Percentiles rank a stretch among this genome's conserved stretches.
Conservation (phyloP, 2,113 vertebrate genomes). For the Tinamus guttatus region DNA sequence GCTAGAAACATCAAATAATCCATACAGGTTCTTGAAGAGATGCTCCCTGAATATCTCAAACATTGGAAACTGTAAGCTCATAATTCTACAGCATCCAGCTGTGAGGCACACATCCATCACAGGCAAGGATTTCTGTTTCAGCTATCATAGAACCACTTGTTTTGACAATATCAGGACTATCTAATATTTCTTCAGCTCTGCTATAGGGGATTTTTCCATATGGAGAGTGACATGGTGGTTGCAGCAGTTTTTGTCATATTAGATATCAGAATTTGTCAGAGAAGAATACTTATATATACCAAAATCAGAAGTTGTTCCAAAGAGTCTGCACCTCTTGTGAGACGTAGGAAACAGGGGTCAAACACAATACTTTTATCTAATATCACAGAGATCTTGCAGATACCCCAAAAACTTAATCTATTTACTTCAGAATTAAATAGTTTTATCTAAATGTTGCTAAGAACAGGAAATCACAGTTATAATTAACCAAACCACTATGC, state of each 20-base stretch:
- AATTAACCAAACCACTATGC: not conserved
- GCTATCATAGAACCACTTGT: not conserved
- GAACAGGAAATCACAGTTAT: not conserved
- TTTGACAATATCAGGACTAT: not conserved
- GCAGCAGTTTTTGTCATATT: not conserved
- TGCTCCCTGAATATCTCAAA: not conserved
- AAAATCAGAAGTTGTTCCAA: not conserved
- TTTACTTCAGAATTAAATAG: not conserved
- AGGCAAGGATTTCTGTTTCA: not conserved
- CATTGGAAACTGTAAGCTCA: not conserved
- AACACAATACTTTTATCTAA: not conserved
- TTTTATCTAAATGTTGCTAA: not conserved
- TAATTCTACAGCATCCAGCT: not conserved
- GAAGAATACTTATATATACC: not conserved
- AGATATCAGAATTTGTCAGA: not conserved
- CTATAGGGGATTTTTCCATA: not conserved
- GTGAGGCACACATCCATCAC: not conserved
- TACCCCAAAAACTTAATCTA: not conserved
- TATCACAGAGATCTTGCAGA: not conserved
- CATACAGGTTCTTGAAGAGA: not conserved
- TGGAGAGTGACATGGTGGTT: not conserved
- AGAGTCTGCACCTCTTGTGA: not conserved
- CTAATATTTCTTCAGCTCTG: not conserved
- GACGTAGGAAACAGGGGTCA: not conserved
- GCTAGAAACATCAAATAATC: not conserved